A percentile compares a stretch with the other conserved stretches of the same genome.
phyloP scores from a whole-genome alignment of 2,888 invertebrate genomes.

The Amiota minor region DNA sequence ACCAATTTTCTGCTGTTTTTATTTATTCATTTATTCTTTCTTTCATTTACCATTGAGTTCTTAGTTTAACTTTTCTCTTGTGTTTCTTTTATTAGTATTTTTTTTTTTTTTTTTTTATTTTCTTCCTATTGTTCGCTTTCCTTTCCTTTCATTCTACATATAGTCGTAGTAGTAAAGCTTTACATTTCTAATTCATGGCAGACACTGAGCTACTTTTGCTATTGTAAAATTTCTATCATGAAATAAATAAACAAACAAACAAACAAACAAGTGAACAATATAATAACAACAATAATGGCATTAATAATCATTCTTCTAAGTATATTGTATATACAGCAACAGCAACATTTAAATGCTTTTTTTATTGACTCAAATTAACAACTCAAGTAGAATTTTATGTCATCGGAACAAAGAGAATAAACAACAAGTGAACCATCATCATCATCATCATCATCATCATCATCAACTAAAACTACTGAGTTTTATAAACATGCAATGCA shows the following conservation, averaged over 20 bases:
- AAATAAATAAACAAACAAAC: constrained; percentile 26
- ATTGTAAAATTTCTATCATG: constrained; percentile 49
- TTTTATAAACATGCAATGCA: neutral
- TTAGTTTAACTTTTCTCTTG: neutral
- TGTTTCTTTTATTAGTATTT: neutral
- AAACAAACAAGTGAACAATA: constrained; percentile 31
- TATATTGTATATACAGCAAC: constrained; percentile 1
- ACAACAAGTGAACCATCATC: neutral
- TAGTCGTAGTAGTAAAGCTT: too few relatives aligned
- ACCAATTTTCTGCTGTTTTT: constrained; percentile 27
- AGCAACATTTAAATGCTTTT: constrained; percentile 53
- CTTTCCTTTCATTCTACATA: too few relatives aligned
- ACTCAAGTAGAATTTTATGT: constrained; percentile 63
- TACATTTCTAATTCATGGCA: constrained; percentile 1
- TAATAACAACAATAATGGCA: constrained; percentile 6
- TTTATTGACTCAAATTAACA: constrained; percentile 59
- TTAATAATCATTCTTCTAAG: constrained; percentile 1
- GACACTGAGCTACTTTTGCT: constrained; percentile 8
- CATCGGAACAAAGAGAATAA: constrained; percentile 40
- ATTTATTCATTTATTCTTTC: constrained; percentile 6
- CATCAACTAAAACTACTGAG: neutral
- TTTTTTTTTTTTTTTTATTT: too few relatives aligned
- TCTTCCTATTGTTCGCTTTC: too few relatives aligned
- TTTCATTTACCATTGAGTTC: constrained; percentile 2
- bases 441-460: neutral